Conservation (phyloP, 92 coral and sea anemone species). For the Micromussa lordhowensis region DNA sequence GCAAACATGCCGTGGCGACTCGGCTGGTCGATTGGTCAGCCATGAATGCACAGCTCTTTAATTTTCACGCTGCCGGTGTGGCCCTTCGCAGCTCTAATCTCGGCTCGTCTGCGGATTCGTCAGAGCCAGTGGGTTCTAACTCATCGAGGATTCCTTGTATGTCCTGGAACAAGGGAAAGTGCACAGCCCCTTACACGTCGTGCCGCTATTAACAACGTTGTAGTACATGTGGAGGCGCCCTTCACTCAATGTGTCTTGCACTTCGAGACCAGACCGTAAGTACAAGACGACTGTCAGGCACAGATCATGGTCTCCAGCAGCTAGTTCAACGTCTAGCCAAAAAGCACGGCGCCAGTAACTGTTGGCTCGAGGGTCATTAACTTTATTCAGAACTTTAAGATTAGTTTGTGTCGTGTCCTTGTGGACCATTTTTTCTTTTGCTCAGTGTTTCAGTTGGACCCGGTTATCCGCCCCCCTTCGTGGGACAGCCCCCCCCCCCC, state of each 20-base stretch:
- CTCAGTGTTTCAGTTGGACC: too few species aligned
- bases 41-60: not conserved
- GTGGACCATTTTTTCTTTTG: too few species aligned
- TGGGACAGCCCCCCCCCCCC: too few species aligned
- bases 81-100: not conserved
- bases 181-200: slow-evolving; percentile 1
- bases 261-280: not conserved
- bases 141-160: not conserved
- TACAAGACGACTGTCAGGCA: not conserved
- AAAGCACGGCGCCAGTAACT: not conserved
- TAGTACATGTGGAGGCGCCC: not conserved
- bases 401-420: too few species aligned
- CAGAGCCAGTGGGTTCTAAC: not conserved
- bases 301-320: not conserved
- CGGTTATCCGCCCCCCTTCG: too few species aligned
- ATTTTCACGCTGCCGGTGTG: slow-evolving; percentile 2
- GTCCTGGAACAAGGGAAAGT: slow-evolving; percentile 10
- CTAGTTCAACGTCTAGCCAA: not conserved
- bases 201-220: not conserved
- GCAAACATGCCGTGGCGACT: not conserved
- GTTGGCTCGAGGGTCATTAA: not conserved
- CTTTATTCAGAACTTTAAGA: not conserved
- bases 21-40: not conserved
- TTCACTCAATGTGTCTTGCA: not conserved
- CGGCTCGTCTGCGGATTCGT: not conserved